Base-by-base conservation (phyloP, 2,888 invertebrate species). In the Julus scanicus region DNA sequence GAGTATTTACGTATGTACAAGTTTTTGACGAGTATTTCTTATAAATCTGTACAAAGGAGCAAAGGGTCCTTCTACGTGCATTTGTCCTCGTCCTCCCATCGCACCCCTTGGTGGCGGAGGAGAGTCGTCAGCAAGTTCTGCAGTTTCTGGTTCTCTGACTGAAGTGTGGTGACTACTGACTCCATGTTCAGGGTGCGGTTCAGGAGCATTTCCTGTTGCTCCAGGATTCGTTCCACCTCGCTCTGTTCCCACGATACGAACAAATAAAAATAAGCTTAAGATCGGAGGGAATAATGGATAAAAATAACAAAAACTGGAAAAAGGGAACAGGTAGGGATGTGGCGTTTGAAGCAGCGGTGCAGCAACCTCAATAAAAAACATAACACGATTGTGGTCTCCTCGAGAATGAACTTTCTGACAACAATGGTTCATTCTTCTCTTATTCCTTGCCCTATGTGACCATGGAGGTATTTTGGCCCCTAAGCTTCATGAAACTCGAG, bases 1-100 rank as follows among this genome's bases (percentile, higher is more conserved):
- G 29, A 29, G 29, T 29, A 29, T 29, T 29, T 29, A 0, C 29
- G 1, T 49, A 49, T 49, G 49, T 49, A 49, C 49, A 49, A 13
- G 3, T 9, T 49, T 49, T 6, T 13, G 2, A 2, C 49, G 49
- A 49, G 49, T 49, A 29, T 29, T 29, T 49, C 1, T 1, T 6
- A 49, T 49, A 2, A 49, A 49, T 49, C 8, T 49, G 49, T 49
- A 49, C 13, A 49, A 49, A 49, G 6, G 8, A 49, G 13, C 9
- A 49, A 49, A 2, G 49, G 49, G 3, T 13, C 49, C 11, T 49
- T 6, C 13, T 49, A 49, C 49, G 49, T 13, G 49, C 9, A 49
- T 49, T 80, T 84, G 40, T 89, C 89, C 37, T 88, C 89, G 20
- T 89, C 89, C 53, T 88, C 89, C 86, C 86, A 87, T 8, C 88